Conservation (phyloP, 2,113 vertebrate genomes). For the Antennarius striatus region DNA sequence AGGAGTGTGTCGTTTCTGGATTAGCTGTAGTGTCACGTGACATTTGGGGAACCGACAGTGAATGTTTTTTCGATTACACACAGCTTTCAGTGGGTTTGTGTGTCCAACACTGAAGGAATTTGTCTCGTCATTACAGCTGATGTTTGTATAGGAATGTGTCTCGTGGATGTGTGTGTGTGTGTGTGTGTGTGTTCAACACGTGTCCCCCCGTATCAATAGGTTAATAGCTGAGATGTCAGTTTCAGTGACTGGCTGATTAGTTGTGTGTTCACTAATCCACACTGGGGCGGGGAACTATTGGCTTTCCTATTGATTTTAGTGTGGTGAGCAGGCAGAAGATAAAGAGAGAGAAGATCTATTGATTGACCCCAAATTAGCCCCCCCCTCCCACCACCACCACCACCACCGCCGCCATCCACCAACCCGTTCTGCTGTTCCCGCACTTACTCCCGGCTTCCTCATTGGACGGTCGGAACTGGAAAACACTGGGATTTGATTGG, state of each 20-base stretch:
- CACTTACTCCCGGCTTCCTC: constrained; percentile 47
- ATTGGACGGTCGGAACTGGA: constrained; percentile 48
- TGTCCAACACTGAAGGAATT: constrained; percentile 17
- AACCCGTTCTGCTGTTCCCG: constrained; percentile 43
- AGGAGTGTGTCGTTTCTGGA: too few relatives aligned
- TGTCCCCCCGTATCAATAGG: constrained; percentile 78
- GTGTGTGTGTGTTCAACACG: constrained; percentile 59
- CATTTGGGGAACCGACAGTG: too few relatives aligned
- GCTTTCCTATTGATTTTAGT: constrained; percentile 84
- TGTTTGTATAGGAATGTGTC: constrained; percentile 61
- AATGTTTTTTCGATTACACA: not conserved
- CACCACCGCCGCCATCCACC: constrained; percentile 47
- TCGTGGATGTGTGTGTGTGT: constrained; percentile 29
- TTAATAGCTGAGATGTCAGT: constrained; percentile 82
- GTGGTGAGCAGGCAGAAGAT: constrained; percentile 79
- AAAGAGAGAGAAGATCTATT: constrained; percentile 82
- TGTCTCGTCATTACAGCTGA: constrained; percentile 18
- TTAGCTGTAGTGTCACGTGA: too few relatives aligned
- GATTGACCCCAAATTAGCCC: constrained; percentile 87
- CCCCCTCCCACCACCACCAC: constrained; percentile 38
- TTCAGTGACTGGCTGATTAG: constrained; percentile 83
- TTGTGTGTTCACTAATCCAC: constrained; percentile 84
- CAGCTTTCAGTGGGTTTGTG: not conserved
- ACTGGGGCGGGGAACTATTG: constrained; percentile 80
- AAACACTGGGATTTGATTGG: constrained; percentile 61